Percentiles rank a stretch among this genome's conserved stretches.
Evolutionary conservation across 2,888 invertebrate species (phyloP).

Genomic region (Abscondita cerata): DNA sequence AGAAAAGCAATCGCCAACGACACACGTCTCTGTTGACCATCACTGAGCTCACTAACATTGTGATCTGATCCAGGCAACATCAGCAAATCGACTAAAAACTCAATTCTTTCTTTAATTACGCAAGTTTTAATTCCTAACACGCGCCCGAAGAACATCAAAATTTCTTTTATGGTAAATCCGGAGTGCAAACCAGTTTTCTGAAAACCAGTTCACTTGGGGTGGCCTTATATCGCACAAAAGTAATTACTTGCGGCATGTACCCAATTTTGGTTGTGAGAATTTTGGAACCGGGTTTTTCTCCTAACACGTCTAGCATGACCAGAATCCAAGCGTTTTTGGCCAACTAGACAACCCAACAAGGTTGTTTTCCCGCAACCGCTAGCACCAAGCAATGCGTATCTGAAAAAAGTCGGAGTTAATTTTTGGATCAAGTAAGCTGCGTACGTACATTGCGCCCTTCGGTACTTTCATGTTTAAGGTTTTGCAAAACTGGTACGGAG

Average conservation of each 20-base stretch:
- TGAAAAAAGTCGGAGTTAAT: background rate
- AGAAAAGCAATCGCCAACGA: conserved; percentile 88
- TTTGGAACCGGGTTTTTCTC: background rate
- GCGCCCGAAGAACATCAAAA: conserved; percentile 48
- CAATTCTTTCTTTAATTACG: conserved; percentile 45
- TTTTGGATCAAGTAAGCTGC: background rate
- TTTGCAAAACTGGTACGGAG: background rate
- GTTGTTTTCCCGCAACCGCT: conserved; percentile 11
- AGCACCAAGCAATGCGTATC: conserved; percentile 3
- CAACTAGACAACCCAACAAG: background rate
- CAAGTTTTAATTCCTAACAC: conserved; percentile 51
- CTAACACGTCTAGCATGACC: background rate
- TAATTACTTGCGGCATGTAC: conserved; percentile 9
- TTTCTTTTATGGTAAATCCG: conserved; percentile 53
- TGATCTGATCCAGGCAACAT: conserved; percentile 49
- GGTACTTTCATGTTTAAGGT: background rate
- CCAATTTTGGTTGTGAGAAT: background rate
- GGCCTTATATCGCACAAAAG: too few species aligned
- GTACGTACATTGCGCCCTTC: background rate
- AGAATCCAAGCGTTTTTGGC: background rate
- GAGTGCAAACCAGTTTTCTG: conserved; percentile 57
- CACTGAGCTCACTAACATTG: conserved; percentile 78
- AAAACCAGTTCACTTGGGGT: conserved; percentile 28
- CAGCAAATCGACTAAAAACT: conserved; percentile 31
- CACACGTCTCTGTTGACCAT: conserved; percentile 88